Evolutionary conservation across 2,888 invertebrate genomes (phyloP).

Genomic region (Hoplodrina blanda): DNA sequence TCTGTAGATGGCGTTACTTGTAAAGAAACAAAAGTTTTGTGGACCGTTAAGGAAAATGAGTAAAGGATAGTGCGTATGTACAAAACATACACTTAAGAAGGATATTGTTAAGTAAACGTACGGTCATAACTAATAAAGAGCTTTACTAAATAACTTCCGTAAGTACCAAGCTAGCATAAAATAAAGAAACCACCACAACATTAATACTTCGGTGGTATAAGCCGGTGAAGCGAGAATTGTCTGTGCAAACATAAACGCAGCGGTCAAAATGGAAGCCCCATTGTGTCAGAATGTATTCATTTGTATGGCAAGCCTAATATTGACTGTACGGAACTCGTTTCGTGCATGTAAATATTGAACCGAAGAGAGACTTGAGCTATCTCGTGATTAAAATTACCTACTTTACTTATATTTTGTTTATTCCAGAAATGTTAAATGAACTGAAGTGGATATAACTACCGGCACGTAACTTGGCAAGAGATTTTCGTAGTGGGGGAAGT

Average conservation of each 20-base stretch:
- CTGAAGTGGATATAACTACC: not conserved
- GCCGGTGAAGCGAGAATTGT: constrained; percentile 85
- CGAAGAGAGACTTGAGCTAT: constrained; percentile 68
- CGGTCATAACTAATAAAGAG: constrained; percentile 40
- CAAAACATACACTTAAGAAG: constrained; percentile 19
- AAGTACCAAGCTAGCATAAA: constrained; percentile 53
- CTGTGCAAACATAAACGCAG: constrained; percentile 83
- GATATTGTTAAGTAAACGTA: constrained; percentile 34
- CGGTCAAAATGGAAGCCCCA: constrained; percentile 88
- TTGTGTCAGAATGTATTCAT: constrained; percentile 90
- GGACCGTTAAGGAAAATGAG: not conserved
- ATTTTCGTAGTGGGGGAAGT: no score
- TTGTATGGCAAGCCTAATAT: constrained; percentile 89
- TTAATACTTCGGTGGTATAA: constrained; percentile 83
- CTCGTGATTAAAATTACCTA: constrained; percentile 77
- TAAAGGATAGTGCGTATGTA: not conserved
- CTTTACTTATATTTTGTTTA: constrained; percentile 46
- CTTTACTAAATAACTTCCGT: constrained; percentile 34
- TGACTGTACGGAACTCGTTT: constrained; percentile 87
- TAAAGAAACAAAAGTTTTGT: not conserved
- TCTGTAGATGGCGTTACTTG: constrained; percentile 30
- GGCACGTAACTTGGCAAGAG: no score
- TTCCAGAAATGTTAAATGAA: constrained; percentile 7
- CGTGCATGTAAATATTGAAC: constrained; percentile 81
- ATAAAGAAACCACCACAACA: constrained; percentile 62